Conservation (phyloP, 2,797 vertebrate species). For the Enteromius argenteus region DNA sequence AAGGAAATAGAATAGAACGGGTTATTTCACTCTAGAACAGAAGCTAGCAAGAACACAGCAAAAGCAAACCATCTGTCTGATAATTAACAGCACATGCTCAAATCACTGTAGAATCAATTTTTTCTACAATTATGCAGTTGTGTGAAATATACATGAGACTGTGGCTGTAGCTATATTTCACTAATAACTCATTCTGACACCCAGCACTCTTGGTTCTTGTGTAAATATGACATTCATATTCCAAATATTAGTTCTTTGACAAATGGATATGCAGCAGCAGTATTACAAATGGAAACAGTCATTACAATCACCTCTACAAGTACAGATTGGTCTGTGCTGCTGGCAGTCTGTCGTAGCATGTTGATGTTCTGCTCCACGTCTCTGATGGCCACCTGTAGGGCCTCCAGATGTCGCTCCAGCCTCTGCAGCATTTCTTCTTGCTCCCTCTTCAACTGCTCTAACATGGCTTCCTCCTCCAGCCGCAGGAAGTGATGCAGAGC, state of each 20-base stretch:
- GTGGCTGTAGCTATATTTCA: background rate
- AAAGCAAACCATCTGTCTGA: slow-evolving; percentile 30
- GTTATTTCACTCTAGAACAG: slow-evolving; percentile 24
- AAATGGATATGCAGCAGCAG: background rate
- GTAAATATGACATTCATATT: slow-evolving; percentile 20
- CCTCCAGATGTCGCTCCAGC: slow-evolving; percentile 72
- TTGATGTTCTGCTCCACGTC: slow-evolving; percentile 76
- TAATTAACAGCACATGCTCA: slow-evolving; percentile 38
- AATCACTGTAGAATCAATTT: slow-evolving; percentile 17
- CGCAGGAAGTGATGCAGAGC: slow-evolving; percentile 81
- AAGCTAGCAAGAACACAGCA: background rate
- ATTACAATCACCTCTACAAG: slow-evolving; percentile 69
- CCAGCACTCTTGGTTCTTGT: background rate
- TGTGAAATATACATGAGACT: slow-evolving; percentile 34
- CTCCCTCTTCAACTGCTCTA: slow-evolving; percentile 78
- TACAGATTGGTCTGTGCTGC: slow-evolving; percentile 56
- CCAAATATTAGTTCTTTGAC: background rate
- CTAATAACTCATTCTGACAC: slow-evolving; percentile 29
- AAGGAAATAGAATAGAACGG: slow-evolving; percentile 51
- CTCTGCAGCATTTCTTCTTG: slow-evolving; percentile 73
- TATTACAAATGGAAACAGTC: slow-evolving; percentile 2
- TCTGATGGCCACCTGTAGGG: slow-evolving; percentile 64
- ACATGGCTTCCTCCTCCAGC: slow-evolving; percentile 77
- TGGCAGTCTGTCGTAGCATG: slow-evolving; percentile 66
- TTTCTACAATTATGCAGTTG: background rate